Evolutionary conservation across 2,888 invertebrate genomes (phyloP).

Genomic region (Yponomeuta plumbellus): DNA sequence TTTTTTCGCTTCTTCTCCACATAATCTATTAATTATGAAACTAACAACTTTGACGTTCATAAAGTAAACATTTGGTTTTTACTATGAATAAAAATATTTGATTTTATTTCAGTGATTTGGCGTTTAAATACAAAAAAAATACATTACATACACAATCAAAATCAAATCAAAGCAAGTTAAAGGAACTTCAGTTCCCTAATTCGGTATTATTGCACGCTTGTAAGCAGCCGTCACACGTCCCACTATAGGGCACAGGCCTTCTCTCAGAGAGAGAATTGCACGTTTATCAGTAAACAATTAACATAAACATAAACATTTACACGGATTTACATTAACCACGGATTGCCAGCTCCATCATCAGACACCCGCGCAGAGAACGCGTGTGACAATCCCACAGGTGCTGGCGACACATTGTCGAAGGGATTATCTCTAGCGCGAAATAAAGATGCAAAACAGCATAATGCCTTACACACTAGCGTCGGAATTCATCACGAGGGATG

Average conservation of each 20-base stretch:
- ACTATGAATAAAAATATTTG: too few relatives aligned
- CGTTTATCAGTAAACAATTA: not conserved
- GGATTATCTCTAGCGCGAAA: slow-evolving; percentile 25
- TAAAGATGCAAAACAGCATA: slow-evolving; percentile 15
- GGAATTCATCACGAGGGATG: not conserved
- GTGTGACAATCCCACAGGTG: slow-evolving; percentile 26
- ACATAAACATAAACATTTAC: too few relatives aligned
- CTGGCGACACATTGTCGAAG: slow-evolving; percentile 26
- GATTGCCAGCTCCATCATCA: slow-evolving; percentile 21
- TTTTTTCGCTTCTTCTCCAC: too few relatives aligned
- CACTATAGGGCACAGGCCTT: too few relatives aligned
- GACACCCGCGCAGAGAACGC: slow-evolving; percentile 17
- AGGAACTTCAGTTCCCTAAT: not conserved
- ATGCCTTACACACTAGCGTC: slow-evolving; percentile 1
- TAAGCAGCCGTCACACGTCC: too few relatives aligned
- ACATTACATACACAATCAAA: too few relatives aligned
- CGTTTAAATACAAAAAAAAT: not conserved
- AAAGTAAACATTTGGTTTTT: too few relatives aligned
- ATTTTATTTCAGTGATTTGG: too few relatives aligned
- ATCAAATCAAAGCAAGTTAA: not conserved
- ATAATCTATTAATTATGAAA: too few relatives aligned
- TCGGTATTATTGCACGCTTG: not conserved
- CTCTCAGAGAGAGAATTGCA: too few relatives aligned
- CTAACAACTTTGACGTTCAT: too few relatives aligned
- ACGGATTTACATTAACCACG: too few relatives aligned